Base-by-base conservation (phyloP, 2,888 invertebrate species). In the Caenorhabditis macrosperma region DNA sequence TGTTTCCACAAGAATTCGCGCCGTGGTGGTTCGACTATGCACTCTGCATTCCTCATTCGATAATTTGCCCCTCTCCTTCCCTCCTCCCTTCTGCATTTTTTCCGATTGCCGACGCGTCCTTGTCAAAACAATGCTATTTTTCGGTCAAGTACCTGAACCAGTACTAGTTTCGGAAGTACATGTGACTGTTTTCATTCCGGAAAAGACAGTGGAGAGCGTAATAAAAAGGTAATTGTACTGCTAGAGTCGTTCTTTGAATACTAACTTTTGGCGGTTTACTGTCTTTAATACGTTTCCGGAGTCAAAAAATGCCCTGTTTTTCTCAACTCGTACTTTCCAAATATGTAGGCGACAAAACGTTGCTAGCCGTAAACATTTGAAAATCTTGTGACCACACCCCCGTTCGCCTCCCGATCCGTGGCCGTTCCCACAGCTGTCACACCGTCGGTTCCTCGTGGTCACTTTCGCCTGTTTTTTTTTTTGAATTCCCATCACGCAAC, bases 101-200 rank as follows among this genome's bases (percentile, higher is more conserved):
- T 41, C n/a, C 35, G 17, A 38, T 24, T 35, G 24, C 41, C 50
- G 20, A 22, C 46, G n/a, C n/a, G 55, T 61, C 46, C 52, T 71
- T 72, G 61, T 26, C 46, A 72, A 44, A 63, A 72, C 30, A 61
- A 72, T 57, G 63, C 41, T 38, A 48, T 38, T 69, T 69, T 54
- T n/a, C 60, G 60, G 69, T 44, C 60, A 69, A 54, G 69, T 69
- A 33, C 60, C 69, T 44, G 41, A 69, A 69, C 60, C 52, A 44
- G 28, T 69, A 52, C 41, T 38, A 24, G 30, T 60, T 61, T 69
- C 30, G 28, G 57, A 20, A 52, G 12, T 38, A 12, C 3, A n/a
- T 20, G 46, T 46, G 26, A n/a, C 52, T 26, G 38, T 38, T 38
- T 38, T 28, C 20, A 20, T 30, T 15, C 48, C n/a, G 46, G 33